Evolutionary conservation across 53 echinoderm and acorn worm species (phyloP).

Genomic region (Stichopus horrens): DNA sequence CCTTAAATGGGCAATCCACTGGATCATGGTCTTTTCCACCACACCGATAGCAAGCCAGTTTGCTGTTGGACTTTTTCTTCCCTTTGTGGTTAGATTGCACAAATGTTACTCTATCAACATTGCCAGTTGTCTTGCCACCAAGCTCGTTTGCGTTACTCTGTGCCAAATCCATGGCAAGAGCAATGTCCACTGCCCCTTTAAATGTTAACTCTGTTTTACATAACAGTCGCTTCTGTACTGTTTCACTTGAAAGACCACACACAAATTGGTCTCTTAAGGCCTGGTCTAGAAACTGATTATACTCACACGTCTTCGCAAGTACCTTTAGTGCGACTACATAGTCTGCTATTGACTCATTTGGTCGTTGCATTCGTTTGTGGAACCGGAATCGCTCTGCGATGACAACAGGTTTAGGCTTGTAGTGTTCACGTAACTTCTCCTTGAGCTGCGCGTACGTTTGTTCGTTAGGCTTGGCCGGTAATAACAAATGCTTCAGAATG

Average conservation of each 20-base stretch:
- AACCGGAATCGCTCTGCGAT: background rate
- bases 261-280: background rate
- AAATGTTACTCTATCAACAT: slow-evolving; percentile 3
- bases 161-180: background rate
- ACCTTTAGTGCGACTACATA: background rate
- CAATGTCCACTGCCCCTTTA: background rate
- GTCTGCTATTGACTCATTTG: background rate
- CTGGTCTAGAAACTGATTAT: background rate
- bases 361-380: background rate
- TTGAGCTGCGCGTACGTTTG: background rate
- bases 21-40: background rate
- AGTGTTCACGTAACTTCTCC: background rate
- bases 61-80: background rate
- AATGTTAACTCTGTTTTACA: background rate
- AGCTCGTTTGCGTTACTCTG: background rate
- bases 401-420: background rate
- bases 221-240: no score
- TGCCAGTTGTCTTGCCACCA: background rate
- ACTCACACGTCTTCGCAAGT: background rate
- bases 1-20: background rate
- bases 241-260: no score
- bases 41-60: background rate
- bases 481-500: no score
- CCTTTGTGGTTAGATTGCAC: background rate
- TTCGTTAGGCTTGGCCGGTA: background rate